phyloP scores from a whole-genome alignment of 2,797 vertebrate genomes.

The Enteromius unitaeniatus region DNA sequence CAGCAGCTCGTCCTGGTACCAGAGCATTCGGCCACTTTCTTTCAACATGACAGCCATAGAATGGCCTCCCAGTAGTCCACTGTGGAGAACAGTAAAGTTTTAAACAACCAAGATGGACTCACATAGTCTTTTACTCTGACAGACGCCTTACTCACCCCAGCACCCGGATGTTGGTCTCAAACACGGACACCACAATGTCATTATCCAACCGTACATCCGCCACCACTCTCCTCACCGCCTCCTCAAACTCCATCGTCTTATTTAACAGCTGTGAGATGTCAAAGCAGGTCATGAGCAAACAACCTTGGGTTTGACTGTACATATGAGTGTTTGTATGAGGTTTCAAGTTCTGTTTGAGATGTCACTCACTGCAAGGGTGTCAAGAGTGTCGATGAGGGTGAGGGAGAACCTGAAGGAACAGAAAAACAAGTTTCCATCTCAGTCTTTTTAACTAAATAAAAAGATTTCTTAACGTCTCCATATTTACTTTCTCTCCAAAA shows the following conservation, averaged over 20 bases:
- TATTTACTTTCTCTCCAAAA: background rate
- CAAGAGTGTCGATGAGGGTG: constrained; percentile 96
- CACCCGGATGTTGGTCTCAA: constrained; percentile 99
- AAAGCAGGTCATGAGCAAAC: constrained; percentile 18
- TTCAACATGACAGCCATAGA: constrained; percentile 97
- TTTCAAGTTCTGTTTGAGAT: constrained; percentile 3
- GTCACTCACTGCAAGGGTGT: constrained; percentile 93
- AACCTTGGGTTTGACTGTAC: background rate
- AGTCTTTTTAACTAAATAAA: background rate
- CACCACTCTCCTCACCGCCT: constrained; percentile 93
- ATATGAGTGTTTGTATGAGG: background rate
- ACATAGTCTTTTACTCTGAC: too few relatives aligned
- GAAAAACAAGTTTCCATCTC: constrained; percentile 37
- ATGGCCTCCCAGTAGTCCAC: constrained; percentile 94
- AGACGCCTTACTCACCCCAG: constrained; percentile 86
- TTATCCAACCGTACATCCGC: constrained; percentile 96
- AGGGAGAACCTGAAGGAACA: constrained; percentile 89
- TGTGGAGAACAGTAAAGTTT: constrained; percentile 64
- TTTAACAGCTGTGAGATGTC: constrained; percentile 88
- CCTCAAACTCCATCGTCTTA: constrained; percentile 97
- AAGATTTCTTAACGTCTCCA: background rate
- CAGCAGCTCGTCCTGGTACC: constrained; percentile 94
- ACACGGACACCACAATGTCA: constrained; percentile 97
- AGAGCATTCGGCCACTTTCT: constrained; percentile 91
- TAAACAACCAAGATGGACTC: background rate